Evolutionary conservation across 2,797 vertebrate species (phyloP).

Genomic region (Tiaroga cobitis): DNA sequence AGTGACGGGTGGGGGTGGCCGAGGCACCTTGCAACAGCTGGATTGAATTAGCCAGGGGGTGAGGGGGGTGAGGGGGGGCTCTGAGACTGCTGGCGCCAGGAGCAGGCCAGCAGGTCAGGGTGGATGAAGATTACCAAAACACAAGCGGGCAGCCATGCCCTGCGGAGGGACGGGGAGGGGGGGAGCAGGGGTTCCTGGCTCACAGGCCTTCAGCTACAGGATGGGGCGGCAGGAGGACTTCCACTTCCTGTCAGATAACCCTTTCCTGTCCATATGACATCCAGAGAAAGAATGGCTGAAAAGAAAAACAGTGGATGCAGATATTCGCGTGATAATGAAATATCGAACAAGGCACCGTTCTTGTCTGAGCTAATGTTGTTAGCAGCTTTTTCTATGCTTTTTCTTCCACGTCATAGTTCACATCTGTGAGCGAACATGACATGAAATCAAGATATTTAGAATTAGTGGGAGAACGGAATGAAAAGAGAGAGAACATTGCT

Average conservation of each 20-base stretch:
- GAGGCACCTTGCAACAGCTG: constrained; percentile 85
- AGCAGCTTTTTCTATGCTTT: background rate
- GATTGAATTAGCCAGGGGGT: constrained; percentile 77
- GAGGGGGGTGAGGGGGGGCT: constrained; percentile 65
- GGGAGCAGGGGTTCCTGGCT: constrained; percentile 78
- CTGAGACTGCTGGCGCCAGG: constrained; percentile 82
- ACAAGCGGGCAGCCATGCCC: constrained; percentile 78
- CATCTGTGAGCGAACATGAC: constrained; percentile 7
- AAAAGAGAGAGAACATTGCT: constrained; percentile 41
- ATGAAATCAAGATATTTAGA: constrained; percentile 25
- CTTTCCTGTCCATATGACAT: constrained; percentile 77
- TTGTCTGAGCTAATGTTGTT: constrained; percentile 9
- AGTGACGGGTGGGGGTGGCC: constrained; percentile 69
- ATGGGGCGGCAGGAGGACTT: constrained; percentile 76
- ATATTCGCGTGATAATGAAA: constrained; percentile 22
- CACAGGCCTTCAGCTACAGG: constrained; percentile 73
- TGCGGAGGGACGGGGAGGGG: constrained; percentile 46
- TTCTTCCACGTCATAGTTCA: background rate
- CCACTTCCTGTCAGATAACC: constrained; percentile 82
- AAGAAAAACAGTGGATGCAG: constrained; percentile 60
- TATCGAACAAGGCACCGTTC: constrained; percentile 23
- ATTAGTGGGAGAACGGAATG: constrained; percentile 10
- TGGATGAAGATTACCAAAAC: constrained; percentile 84
- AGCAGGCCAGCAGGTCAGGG: constrained; percentile 82
- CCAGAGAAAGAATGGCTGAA: constrained; percentile 49